phyloP scores from a whole-genome alignment of 1,140 invertebrate genomes.

The Leptinotarsa defecta region DNA sequence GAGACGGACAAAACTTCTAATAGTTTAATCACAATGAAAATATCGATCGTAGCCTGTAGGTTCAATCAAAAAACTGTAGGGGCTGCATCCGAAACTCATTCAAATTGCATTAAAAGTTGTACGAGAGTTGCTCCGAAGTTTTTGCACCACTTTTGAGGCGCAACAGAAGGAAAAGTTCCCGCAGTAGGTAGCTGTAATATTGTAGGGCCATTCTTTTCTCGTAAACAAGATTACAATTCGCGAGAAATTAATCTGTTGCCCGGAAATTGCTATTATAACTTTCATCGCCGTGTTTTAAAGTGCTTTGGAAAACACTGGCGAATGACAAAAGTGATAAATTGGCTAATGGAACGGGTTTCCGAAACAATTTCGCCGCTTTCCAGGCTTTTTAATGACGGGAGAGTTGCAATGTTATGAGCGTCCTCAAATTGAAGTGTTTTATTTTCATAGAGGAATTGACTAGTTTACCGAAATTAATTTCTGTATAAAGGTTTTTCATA shows the following conservation, averaged over 20 bases:
- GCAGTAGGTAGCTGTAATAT: constrained; percentile 26
- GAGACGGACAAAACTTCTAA: too few relatives aligned
- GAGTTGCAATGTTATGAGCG: too few relatives aligned
- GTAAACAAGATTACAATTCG: constrained; percentile 27
- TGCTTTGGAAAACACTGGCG: neutral
- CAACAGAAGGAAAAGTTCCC: neutral
- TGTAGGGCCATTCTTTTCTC: constrained; percentile 17
- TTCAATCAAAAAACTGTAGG: neutral
- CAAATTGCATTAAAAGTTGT: constrained; percentile 24
- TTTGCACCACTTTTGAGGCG: constrained; percentile 9
- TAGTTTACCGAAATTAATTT: too few relatives aligned
- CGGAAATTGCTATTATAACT: constrained; percentile 23
- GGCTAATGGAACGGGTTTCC: neutral
- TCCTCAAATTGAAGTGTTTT: too few relatives aligned
- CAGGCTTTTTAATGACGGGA: neutral
- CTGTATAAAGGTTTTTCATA: too few relatives aligned
- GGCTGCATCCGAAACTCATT: neutral
- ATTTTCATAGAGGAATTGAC: too few relatives aligned
- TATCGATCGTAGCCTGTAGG: too few relatives aligned
- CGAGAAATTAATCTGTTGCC: constrained; percentile 25
- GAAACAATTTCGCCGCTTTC: neutral
- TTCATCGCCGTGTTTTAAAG: neutral
- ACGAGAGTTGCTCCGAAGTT: constrained; percentile 6
- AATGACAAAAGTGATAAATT: constrained; percentile 7
- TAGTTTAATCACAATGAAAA: too few relatives aligned